phyloP scores from a whole-genome alignment of 2,888 invertebrate genomes.

The Sarcophaga caerulescens region DNA sequence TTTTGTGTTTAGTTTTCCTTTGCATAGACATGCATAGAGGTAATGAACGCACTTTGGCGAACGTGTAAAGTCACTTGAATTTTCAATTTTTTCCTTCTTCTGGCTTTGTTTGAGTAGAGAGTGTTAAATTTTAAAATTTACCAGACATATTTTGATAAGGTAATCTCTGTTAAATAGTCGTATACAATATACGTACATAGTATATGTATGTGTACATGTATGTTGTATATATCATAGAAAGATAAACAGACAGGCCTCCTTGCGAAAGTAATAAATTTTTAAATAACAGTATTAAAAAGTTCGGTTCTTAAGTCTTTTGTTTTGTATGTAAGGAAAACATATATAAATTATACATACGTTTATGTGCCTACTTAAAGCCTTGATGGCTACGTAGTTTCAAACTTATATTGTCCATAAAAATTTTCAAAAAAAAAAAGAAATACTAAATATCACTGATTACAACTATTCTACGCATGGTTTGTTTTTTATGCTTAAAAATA shows the following conservation, averaged over 20 bases:
- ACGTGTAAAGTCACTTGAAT: conserved; percentile 38
- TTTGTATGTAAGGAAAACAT: not conserved
- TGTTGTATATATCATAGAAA: not conserved
- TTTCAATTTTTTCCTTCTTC: not conserved
- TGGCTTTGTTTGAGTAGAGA: not conserved
- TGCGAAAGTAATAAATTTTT: not conserved
- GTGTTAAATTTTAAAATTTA: conserved; percentile 53
- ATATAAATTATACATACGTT: not conserved
- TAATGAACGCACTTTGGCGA: conserved; percentile 45
- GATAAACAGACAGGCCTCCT: too few relatives aligned
- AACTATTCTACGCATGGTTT: too few relatives aligned
- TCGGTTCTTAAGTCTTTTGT: conserved; percentile 58
- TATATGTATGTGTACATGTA: not conserved
- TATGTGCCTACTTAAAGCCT: not conserved
- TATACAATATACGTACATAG: not conserved
- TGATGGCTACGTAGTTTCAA: too few relatives aligned
- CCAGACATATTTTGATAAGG: conserved; percentile 52
- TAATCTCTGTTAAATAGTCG: not conserved
- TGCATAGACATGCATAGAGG: not conserved
- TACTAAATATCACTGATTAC: too few relatives aligned
- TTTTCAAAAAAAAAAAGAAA: too few relatives aligned
- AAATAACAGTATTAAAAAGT: conserved; percentile 13
- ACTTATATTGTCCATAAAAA: too few relatives aligned
- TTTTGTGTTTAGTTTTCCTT: conserved; percentile 4
- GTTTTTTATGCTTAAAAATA: too few relatives aligned